These are phyloP conservation scores for Meloe dianella DNA, from an alignment of 2,888 invertebrate species.

Conservation along the genomic window DNA sequence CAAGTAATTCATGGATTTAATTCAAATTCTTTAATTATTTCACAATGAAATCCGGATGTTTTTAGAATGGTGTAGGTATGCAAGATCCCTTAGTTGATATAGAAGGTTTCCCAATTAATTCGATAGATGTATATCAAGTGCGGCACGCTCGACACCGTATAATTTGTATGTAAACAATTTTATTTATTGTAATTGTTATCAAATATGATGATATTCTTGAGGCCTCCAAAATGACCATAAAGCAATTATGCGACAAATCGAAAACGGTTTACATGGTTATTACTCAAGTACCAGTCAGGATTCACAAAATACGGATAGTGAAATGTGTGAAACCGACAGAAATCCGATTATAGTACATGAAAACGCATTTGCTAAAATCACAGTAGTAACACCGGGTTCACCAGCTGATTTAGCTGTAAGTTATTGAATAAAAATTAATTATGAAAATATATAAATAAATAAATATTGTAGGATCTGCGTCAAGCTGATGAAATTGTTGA, in stretches of 20 bases:
- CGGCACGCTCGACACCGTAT: conserved; percentile 87
- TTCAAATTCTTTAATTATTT: not conserved
- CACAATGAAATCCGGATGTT: conserved; percentile 17
- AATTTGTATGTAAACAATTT: conserved; percentile 71
- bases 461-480: conserved; percentile 68
- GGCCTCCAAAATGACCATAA: conserved; percentile 91
- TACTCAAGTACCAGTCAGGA: conserved; percentile 44
- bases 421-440: not conserved
- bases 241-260: conserved; percentile 82
- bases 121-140: conserved; percentile 91
- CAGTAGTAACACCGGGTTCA: conserved; percentile 75
- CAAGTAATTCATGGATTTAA: not conserved
- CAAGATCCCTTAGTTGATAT: conserved; percentile 80
- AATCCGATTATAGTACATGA: conserved; percentile 28
- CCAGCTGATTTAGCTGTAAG: conserved; percentile 82
- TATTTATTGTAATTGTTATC: not conserved
- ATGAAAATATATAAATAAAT: conserved; percentile 3
- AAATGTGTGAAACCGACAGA: conserved; percentile 14
- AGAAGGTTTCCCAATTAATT: conserved; percentile 85
- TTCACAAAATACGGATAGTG: conserved; percentile 39
- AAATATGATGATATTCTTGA: conserved; percentile 49
- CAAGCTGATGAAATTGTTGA: conserved; percentile 74
- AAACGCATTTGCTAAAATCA: conserved; percentile 72
- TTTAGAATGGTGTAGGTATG: conserved; percentile 84
- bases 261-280: conserved; percentile 71